Percentiles rank a stretch among this genome's conserved stretches.
Evolutionary conservation across 2,888 invertebrate species (phyloP).

Genomic region (Gerris lacustris): DNA sequence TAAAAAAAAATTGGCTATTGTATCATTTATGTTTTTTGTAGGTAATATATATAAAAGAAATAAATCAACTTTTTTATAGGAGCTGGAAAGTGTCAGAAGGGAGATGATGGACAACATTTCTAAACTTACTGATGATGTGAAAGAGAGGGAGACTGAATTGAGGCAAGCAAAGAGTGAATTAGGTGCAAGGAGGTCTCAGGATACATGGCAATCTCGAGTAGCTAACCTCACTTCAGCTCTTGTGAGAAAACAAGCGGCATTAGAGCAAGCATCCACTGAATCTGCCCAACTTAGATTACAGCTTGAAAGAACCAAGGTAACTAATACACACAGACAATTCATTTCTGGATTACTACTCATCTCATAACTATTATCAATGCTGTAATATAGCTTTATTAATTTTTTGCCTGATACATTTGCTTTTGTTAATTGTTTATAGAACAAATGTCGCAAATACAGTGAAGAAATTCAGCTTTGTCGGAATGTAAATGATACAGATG

Average conservation of each 20-base stretch:
- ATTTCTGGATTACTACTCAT: neutral
- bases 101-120: constrained; percentile 6
- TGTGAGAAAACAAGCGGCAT: constrained; percentile 68
- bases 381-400: neutral
- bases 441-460: constrained; percentile 48
- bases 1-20: neutral
- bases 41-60: neutral
- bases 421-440: constrained; percentile 36
- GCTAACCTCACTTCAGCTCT: constrained; percentile 64
- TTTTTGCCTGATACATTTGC: neutral
- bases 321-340: constrained; percentile 19
- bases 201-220: constrained; percentile 35
- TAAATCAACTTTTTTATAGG: constrained; percentile 3
- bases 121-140: constrained; percentile 17
- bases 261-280: constrained; percentile 73
- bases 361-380: no score
- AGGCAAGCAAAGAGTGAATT: constrained; percentile 43
- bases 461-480: constrained; percentile 43
- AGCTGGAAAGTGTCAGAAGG: constrained; percentile 12
- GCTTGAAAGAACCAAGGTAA: constrained; percentile 64
- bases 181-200: constrained; percentile 36
- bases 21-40: neutral
- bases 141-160: constrained; percentile 14
- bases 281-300: constrained; percentile 74
- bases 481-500: constrained; percentile 53